A percentile compares a stretch with the other conserved stretches of the same genome.
phyloP scores from a whole-genome alignment of 1,140 invertebrate species.

The Melanaphis sacchari region DNA sequence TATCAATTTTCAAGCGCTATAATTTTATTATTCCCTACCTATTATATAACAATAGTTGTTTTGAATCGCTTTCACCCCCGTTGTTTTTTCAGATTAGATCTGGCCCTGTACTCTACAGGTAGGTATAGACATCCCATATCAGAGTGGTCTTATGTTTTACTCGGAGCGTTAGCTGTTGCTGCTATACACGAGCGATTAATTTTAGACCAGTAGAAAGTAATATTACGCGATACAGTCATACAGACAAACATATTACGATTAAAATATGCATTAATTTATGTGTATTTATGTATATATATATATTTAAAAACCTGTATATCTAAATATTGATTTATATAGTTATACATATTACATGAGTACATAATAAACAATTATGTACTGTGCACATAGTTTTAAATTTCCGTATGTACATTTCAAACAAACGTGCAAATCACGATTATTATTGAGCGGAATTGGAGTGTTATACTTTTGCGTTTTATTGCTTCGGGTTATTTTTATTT shows the following conservation, averaged over 20 bases:
- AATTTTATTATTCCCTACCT: not conserved
- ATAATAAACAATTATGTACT: not conserved
- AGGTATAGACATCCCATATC: not conserved
- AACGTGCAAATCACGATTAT: constrained; percentile 26
- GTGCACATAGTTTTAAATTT: not conserved
- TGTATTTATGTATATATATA: too few relatives aligned
- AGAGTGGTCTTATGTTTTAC: not conserved
- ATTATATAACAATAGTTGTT: not conserved
- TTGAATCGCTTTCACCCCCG: not conserved
- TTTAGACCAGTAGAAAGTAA: not conserved
- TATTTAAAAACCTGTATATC: not conserved
- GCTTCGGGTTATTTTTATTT: constrained; percentile 5
- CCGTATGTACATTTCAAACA: not conserved
- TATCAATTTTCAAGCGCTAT: not conserved
- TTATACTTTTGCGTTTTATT: not conserved
- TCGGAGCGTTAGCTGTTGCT: not conserved
- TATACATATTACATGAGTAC: not conserved
- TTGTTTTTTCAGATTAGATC: not conserved
- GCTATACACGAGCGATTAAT: not conserved
- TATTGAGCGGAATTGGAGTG: not conserved
- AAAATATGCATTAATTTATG: not conserved
- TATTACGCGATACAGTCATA: not conserved
- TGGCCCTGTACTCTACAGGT: too few relatives aligned
- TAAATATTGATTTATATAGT: not conserved
- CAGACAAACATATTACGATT: not conserved